Base-by-base conservation (phyloP, 2,797 vertebrate species). In the Falco naumanni region DNA sequence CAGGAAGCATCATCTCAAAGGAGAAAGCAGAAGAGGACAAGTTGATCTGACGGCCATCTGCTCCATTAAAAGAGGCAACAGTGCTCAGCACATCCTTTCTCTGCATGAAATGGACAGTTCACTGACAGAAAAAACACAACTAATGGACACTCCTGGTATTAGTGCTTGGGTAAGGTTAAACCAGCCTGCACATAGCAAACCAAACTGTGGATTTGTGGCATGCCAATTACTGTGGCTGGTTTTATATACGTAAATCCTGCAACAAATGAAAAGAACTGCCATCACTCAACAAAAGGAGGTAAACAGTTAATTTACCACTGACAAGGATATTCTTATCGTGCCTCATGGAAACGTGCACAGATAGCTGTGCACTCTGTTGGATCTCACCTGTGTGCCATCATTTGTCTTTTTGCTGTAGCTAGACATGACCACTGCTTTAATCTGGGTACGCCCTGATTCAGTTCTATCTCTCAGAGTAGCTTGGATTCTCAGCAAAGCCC, bases 331-430 rank as follows among this genome's bases (percentile, higher is more conserved):
- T 29, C 71, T 34, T 19, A 33, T 14, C 14, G 39, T 14, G 28
- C 41, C 59, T 47, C 29, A 2, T 0, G 6, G 26, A 2, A 26
- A 34, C 0, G 3, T 8, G 26, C 53, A 21, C 10, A 21, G 74
- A 53, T 4, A 39, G 63, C 51, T 0, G 1, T 28, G 47, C 22
- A 5, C 19, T 4, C 26, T 14, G 20, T 2, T 29, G 48, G 48
- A 54, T 31, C 54, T 16, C 75, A 14, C 39, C 54, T 9, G 17
- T 6, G 18, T 29, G 33, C n/a, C 74, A 76, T 43, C 8, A 0
- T 31, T 54, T 8, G 4, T 5, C 31, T 48, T 13, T n/a, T 6
- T 1, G 2, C 71, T 56, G 41, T 3, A 33, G 48, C 17, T 9
- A 26, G 39, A 31, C n/a, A 18, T 0, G 15, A 54, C 26, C 47